Evolutionary conservation across 2,113 vertebrate species (phyloP), one percentile per base, ranked within the genome.

Genomic region (Pelodiscus sinensis): DNA sequence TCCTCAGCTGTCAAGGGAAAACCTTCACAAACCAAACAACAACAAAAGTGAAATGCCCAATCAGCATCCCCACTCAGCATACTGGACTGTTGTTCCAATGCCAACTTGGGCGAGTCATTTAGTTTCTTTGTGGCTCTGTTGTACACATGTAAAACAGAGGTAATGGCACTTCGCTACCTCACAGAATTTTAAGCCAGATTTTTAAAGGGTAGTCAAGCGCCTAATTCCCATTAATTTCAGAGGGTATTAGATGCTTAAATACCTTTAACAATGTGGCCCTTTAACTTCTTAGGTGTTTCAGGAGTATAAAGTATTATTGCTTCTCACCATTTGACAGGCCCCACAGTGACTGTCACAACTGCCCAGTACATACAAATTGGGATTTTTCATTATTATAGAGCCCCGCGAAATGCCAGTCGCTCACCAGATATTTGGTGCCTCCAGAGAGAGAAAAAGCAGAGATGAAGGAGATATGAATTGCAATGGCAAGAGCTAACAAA

Each of bases 401-500:
- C 21, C 83, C 35, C 2, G 18, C 3, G 22, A 83, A 52, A 71
- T 65, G 4, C 77, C 3, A n/a, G 24, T 65, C 73, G 51, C 54
- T 79, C 68, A 1, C 0, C 7, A 35, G 75, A 54, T 77, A 22
- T 29, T 0, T 1, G 73, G 68, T 50, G 22, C 79, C 54, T 81
- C 15, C 18, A 7, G 9, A 50, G 62, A 38, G 21, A 31, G 24
- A 27, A 5, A 10, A 77, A 57, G 15, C 38, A 82, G 73, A 77
- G 38, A 22, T 9, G 71, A 78, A 4, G 44, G 4, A 4, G n/a
- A 1, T 44, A 29, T 51, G 84, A 50, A 58, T 62, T 24, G 31
- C 22, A 35, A 78, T 8, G 54, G 58, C 13, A 27, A 15, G 3
- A 80, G 73, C 27, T 44, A 50, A 60, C 19, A 19, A 62, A 44